Conservation (phyloP, 2,888 invertebrate species). For the Pegoplata infirma region DNA sequence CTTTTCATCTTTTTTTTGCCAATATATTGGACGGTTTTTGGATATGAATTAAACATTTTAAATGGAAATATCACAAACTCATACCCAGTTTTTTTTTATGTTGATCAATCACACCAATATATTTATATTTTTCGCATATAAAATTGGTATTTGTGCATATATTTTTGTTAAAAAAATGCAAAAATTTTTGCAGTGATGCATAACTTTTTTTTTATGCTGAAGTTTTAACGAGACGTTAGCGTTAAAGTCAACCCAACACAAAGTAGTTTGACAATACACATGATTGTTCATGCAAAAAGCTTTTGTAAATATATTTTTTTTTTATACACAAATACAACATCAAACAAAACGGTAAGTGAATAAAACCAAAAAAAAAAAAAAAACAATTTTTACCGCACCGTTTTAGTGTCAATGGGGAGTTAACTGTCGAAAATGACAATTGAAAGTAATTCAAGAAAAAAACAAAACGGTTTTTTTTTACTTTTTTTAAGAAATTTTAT, state of each 20-base stretch:
- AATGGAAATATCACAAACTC: conserved; percentile 49
- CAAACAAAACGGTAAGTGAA: conserved; percentile 48
- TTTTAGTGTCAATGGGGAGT: conserved; percentile 67
- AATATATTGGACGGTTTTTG: not conserved
- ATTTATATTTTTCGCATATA: not conserved
- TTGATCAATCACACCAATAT: conserved; percentile 51
- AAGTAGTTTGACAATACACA: conserved; percentile 30
- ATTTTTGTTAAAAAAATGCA: conserved; percentile 32
- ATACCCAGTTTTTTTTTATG: conserved; percentile 33
- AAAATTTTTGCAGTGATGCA: conserved; percentile 48
- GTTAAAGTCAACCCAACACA: conserved; percentile 1
- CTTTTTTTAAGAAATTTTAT: conserved; percentile 8
- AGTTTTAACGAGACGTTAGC: conserved; percentile 40
- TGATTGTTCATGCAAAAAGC: conserved; percentile 55
- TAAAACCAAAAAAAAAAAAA: conserved; percentile 31
- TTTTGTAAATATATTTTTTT: too few relatives aligned
- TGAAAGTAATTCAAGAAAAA: conserved; percentile 47
- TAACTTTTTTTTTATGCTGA: conserved; percentile 41
- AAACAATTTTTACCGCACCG: conserved; percentile 19
- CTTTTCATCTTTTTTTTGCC: conserved; percentile 50
- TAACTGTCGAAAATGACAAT: conserved; percentile 73
- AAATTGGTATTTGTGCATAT: not conserved
- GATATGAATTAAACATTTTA: conserved; percentile 59
- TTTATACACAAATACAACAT: conserved; percentile 5
- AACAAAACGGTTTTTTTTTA: conserved; percentile 16